Evolutionary conservation across 2,113 vertebrate species (phyloP).

Genomic region (Mandrillus leucophaeus): DNA sequence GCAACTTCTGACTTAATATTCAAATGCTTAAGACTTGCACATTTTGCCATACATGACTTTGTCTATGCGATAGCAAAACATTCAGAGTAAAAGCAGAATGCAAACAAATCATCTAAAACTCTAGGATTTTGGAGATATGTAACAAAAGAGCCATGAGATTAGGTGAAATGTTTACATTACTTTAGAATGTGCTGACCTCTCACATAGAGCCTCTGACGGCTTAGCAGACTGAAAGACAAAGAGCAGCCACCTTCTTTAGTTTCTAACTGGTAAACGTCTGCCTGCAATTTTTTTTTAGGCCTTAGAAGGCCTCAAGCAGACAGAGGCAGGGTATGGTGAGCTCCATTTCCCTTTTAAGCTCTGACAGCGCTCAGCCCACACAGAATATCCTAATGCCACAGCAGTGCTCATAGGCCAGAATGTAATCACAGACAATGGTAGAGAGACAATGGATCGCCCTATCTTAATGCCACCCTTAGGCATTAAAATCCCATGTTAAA

Average conservation of each 20-base stretch:
- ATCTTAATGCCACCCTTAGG: neutral
- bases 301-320: neutral
- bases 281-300: neutral
- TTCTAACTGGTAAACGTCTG: neutral
- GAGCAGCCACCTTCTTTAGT: neutral
- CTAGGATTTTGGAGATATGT: neutral
- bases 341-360: neutral
- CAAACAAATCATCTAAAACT: neutral
- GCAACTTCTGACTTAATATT: neutral
- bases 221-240: neutral
- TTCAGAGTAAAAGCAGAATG: neutral
- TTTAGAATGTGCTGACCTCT: neutral
- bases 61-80: neutral
- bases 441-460: neutral
- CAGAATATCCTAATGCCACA: too few relatives aligned
- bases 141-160: neutral
- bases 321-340: neutral
- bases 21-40: neutral
- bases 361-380: neutral
- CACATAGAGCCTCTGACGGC: neutral
- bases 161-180: neutral
- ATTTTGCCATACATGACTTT: neutral
- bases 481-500: neutral
- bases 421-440: neutral
- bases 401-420: neutral